Conservation (phyloP, 2,113 vertebrate genomes). For the Acanthochromis polyacanthus region DNA sequence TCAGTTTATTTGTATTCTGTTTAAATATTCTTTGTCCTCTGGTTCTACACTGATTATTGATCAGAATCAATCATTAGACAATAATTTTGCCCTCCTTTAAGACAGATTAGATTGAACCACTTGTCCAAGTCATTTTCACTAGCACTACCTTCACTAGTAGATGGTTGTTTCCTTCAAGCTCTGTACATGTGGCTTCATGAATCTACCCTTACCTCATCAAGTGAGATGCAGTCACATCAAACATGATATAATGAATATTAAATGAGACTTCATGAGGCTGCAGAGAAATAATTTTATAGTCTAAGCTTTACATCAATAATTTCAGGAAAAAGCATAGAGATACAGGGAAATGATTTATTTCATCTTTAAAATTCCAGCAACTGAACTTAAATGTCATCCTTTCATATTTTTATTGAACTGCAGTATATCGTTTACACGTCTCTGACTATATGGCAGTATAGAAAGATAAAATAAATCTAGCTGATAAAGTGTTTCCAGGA, state of each 20-base stretch:
- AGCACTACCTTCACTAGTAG: no score
- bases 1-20: background rate
- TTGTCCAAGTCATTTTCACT: background rate
- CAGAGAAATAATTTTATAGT: background rate
- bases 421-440: background rate
- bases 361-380: background rate
- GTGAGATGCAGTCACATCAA: background rate
- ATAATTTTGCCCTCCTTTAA: background rate
- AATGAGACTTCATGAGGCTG: conserved; percentile 4
- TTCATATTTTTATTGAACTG: background rate
- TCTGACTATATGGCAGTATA: no score
- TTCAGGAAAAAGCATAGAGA: background rate
- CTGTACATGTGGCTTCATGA: background rate
- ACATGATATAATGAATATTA: conserved; percentile 14
- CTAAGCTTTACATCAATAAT: background rate
- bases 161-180: background rate
- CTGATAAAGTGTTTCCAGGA: background rate
- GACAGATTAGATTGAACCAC: background rate
- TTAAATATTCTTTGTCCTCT: background rate
- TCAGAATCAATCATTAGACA: conserved; percentile 2
- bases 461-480: background rate
- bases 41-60: background rate
- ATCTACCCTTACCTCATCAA: background rate
- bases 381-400: background rate
- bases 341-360: background rate